Evolutionary conservation across 2,113 vertebrate genomes (phyloP), one percentile per base, ranked within the genome.

Genomic region (Phocoena phocoena): DNA sequence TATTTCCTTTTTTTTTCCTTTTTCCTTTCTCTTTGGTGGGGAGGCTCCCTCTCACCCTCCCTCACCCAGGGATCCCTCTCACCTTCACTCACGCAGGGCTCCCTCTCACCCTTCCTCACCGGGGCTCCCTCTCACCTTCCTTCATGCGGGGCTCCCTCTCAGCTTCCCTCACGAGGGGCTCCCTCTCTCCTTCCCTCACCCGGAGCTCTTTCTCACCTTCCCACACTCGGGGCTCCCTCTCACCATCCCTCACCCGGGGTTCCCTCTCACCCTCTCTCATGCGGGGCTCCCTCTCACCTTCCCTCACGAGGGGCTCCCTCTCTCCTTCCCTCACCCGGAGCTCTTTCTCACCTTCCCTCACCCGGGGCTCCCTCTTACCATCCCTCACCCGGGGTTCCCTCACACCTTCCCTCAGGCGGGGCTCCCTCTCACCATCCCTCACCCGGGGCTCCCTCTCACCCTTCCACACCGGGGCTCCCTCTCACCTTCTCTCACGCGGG

Each of bases 231-330:
- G 53, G 17, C 5, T 55, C 17, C 53, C 17, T 55, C 53, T 10
- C 53, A 18, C 53, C 53, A 0, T 55, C 53, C 17, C 53, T 6
- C 53, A 18, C 17, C 1, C 6, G 0, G 53, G 17, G 5, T 17
- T 55, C 15, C 53, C 26, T 76, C 41, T 17, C 26, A 31, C 14
- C 38, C 1, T 8, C 14, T 13, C 41, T 47, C 71, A 74, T 0
- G 36, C 14, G 44, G 14, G 15, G 3, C 26, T 74, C 71, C 53
- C 71, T 73, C 71, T 15, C 71, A 26, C 36, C 1, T 2, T 28
- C 25, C 58, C 58, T 26, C 28, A 15, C 4, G 0, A 1, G 1
- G 15, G 53, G 17, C 53, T 55, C 53, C 65, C 65, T 67, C 31
- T 3, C 6, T 1, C 11, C 14, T 0, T 31, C 3, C 65, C 65